phyloP scores from a whole-genome alignment of 2,113 vertebrate genomes.

The Delphinapterus leucas region DNA sequence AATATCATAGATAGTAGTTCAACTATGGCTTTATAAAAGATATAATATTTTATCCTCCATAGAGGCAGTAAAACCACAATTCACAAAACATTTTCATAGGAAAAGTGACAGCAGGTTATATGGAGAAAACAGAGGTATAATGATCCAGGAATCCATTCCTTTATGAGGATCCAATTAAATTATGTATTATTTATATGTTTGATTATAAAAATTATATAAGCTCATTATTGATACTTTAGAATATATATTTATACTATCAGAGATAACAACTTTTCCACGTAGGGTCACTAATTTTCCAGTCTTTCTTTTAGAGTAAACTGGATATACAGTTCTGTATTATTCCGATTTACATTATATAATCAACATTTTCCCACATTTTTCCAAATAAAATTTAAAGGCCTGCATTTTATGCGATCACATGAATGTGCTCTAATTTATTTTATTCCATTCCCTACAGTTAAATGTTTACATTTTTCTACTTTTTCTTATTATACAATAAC shows the following conservation, averaged over 20 bases:
- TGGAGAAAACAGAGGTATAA: not conserved
- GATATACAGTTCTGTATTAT: not conserved
- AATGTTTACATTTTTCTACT: not conserved
- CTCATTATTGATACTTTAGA: not conserved
- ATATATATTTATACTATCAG: not conserved
- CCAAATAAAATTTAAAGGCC: not conserved
- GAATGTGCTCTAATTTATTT: not conserved
- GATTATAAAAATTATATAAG: not conserved
- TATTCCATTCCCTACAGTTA: not conserved
- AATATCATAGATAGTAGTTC: not conserved
- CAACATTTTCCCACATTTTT: not conserved
- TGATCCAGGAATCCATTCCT: not conserved
- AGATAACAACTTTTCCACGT: not conserved
- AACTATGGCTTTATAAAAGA: not conserved
- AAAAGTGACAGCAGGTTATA: not conserved
- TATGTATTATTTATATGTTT: not conserved
- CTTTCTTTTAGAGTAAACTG: constrained; percentile 4
- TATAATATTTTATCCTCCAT: not conserved
- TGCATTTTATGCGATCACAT: not conserved
- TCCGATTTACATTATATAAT: not conserved
- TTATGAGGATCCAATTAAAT: not conserved
- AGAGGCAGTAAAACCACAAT: not conserved
- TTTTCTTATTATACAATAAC: not conserved
- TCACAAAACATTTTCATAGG: not conserved
- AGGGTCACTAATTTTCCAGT: not conserved